phyloP scores from a whole-genome alignment of 2,888 invertebrate species.

The Tipula unca region DNA sequence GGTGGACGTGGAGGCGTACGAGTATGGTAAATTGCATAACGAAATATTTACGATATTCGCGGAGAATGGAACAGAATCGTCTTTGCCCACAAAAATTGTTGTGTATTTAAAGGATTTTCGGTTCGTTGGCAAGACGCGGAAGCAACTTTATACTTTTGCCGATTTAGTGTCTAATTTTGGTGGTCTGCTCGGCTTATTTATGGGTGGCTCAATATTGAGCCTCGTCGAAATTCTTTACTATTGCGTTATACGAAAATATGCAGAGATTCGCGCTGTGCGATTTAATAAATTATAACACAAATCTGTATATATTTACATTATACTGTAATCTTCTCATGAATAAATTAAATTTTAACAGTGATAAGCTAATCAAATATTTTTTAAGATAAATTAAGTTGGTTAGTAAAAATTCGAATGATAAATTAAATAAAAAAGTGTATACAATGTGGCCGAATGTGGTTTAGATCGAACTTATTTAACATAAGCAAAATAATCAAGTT shows the following conservation, averaged over 20 bases:
- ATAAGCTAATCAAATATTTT: too few species aligned
- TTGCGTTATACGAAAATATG: not conserved
- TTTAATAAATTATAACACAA: too few species aligned
- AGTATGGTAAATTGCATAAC: not conserved
- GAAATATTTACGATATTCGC: not conserved
- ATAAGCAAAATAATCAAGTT: too few species aligned
- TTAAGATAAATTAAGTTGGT: too few species aligned
- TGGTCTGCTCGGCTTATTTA: not conserved
- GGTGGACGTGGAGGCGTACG: not conserved
- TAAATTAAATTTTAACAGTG: too few species aligned
- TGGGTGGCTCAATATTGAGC: not conserved
- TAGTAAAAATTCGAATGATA: too few species aligned
- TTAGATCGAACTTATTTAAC: too few species aligned
- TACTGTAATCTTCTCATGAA: too few species aligned
- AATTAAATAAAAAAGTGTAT: too few species aligned
- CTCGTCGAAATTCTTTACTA: not conserved
- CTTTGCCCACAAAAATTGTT: not conserved
- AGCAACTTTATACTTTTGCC: not conserved
- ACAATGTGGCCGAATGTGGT: too few species aligned
- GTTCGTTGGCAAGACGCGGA: not conserved
- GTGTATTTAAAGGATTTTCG: not conserved
- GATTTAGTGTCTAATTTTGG: not conserved
- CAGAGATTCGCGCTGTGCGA: not conserved
- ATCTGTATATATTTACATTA: too few species aligned
- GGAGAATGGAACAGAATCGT: not conserved